Evolutionary conservation across 2,888 invertebrate genomes (phyloP), one percentile per base, ranked within the genome.

Genomic region (Diarsia dahlii): DNA sequence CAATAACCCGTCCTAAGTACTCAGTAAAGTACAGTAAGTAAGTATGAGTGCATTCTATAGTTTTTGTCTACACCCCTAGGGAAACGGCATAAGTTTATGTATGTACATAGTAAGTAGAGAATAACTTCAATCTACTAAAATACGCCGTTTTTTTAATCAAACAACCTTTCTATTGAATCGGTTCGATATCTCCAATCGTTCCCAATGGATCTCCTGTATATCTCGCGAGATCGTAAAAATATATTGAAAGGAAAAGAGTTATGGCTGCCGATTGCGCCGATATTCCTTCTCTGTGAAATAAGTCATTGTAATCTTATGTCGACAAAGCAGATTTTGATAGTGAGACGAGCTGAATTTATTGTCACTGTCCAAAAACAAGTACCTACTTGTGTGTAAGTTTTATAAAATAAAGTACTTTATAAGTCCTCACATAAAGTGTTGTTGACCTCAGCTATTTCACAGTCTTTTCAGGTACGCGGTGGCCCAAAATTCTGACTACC

Each of bases 201-300:
- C 60, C 34, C 79, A 50, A 70, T 60, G 64, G 78, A 70, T 69
- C 69, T 65, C 65, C 34, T 60, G 45, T 82, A 83, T 70, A 50
- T 78, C 79, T 80, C 62, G 69, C 18, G 13, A 66, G 65, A 70
- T 78, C 79, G 79, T 80, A 80, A 80, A 80, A 80, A 66, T 83
- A 80, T 83, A 80, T 80, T 83, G 84, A 39, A 80, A 70, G 79
- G 70, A 80, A 80, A 80, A 80, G 84, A 80, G 79, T 78, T 70
- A 80, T 78, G 39, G 70, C 23, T 66, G 78, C 65, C 64, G 23
- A 78, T 70, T 65, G 52, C 20, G 50, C 48, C 5, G 34, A 66
- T 66, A 70, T 70, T 56, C 45, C 18, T 60, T 13, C 39, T 20
- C 28, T 46, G 45, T 46, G 34, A n/a, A 48, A 9, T 65, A 54